phyloP scores from a whole-genome alignment of 2,113 vertebrate genomes.

The Phyllostomus discolor region DNA sequence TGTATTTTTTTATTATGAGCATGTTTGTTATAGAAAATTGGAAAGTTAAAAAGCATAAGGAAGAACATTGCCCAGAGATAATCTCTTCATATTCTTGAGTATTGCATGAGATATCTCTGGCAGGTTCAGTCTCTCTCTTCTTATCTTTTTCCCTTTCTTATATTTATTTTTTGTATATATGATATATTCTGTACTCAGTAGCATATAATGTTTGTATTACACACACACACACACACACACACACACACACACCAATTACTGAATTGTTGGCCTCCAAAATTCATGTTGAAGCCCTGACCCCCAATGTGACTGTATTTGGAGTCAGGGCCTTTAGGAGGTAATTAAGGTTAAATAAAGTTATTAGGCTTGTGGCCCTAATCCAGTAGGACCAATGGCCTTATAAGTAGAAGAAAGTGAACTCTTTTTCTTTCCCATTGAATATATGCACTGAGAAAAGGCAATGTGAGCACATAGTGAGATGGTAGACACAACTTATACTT shows the following conservation, averaged over 20 bases:
- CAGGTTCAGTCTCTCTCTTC: not conserved
- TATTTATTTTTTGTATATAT: not conserved
- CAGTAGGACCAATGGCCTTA: not conserved
- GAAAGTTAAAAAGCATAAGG: not conserved
- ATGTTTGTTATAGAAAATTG: not conserved
- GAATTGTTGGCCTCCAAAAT: not conserved
- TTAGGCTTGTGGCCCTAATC: not conserved
- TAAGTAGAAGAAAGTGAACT: not conserved
- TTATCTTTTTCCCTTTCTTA: not conserved
- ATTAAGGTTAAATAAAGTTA: too few species aligned
- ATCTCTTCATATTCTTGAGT: not conserved
- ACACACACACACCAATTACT: not conserved
- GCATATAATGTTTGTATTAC: not conserved
- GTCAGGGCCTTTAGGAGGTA: not conserved
- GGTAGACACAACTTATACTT: not conserved
- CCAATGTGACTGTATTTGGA: not conserved
- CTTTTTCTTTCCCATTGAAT: not conserved
- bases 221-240: not conserved
- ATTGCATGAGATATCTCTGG: not conserved
- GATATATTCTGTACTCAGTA: not conserved
- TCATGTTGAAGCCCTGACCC: not conserved
- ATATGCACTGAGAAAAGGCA: not conserved
- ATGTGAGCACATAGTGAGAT: not conserved
- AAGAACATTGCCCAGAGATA: not conserved
- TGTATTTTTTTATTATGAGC: not conserved